Percentiles rank a stretch among this genome's conserved stretches.
Conservation (phyloP, 2,797 vertebrate species). For the Gadopsis marmoratus region DNA sequence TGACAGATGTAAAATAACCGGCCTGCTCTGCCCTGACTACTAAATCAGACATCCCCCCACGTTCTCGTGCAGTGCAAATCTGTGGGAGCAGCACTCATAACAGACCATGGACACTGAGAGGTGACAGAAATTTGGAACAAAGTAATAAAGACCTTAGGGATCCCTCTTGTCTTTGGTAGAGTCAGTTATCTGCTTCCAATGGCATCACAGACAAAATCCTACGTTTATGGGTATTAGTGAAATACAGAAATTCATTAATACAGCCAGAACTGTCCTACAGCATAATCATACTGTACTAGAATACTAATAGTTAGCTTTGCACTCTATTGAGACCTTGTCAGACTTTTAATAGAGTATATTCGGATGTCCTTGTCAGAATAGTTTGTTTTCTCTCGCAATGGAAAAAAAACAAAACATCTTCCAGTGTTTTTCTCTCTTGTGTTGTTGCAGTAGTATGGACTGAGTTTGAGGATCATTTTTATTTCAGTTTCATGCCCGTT, state of each 20-base stretch:
- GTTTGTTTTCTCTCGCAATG: conserved; percentile 9
- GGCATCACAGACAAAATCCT: conserved; percentile 9
- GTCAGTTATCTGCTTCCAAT: conserved; percentile 19
- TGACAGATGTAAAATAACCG: conserved; percentile 51
- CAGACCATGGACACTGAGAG: conserved; percentile 16
- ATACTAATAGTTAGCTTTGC: conserved; percentile 32
- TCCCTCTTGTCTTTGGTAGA: conserved; percentile 28
- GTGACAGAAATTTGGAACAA: conserved; percentile 32
- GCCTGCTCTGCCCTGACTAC: conserved; percentile 25
- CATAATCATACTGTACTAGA: conserved; percentile 4
- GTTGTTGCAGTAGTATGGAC: neutral
- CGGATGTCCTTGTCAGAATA: conserved; percentile 28
- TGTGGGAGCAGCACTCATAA: conserved; percentile 9
- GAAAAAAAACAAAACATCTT: neutral
- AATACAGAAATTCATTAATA: conserved; percentile 50
- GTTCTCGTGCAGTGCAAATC: conserved; percentile 8
- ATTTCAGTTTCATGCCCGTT: conserved; percentile 6
- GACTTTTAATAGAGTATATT: conserved; percentile 14
- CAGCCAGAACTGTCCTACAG: conserved; percentile 22
- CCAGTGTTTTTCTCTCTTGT: neutral
- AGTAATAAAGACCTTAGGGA: conserved; percentile 21
- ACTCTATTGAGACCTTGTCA: conserved; percentile 7
- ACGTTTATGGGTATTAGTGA: conserved; percentile 41
- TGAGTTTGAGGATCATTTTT: conserved; percentile 33
- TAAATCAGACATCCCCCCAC: conserved; percentile 31